Base-by-base conservation (phyloP, 1,140 invertebrate genomes). In the Pseudobourletiella spinata region DNA sequence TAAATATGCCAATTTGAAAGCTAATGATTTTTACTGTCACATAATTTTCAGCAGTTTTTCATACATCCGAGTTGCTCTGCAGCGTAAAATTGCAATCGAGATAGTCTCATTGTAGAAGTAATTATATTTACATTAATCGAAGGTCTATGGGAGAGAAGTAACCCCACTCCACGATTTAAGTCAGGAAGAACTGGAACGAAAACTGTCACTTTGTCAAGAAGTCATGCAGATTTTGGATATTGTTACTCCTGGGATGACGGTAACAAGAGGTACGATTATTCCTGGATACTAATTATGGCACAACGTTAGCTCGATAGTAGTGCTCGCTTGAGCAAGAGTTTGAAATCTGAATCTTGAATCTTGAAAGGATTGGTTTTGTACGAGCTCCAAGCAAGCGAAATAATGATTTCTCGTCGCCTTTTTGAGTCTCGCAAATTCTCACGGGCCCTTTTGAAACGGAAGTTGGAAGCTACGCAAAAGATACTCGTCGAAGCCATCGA, bases 221-320 rank as follows among this genome's bases (percentile, higher is more conserved):
- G 73, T 90, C 0, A 73, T 91, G 14, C 76, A 79, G 30, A 80
- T 88, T 28, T 75, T 89, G 1, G 80, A 88, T 66, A 74, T 85
- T 14, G 79, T 91, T 42, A 84, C 86, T 62, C 88, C 88, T 0
- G 88, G 88, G 16, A 77, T 82, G 43, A 85, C 82, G 46, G 77
- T 88, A 61, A 79, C 87, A 58, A 80, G 88, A 76, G 89, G 85
- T 83, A 71, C 72, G 18, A n/a, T n/a, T n/a, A n/a, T n/a, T n/a
- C n/a, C n/a, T n/a, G n/a, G n/a, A n/a, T n/a, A n/a, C n/a, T n/a
- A n/a, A n/a, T n/a, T n/a, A n/a, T n/a, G n/a, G n/a, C n/a, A n/a
- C n/a, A n/a, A n/a, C n/a, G n/a, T 11, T 18, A 2, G 24, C 30
- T 46, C 11, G 3, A n/a, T n/a, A n/a, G n/a, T n/a, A n/a, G n/a